These are phyloP conservation scores for Mythimna ferrago DNA, from an alignment of 2,888 invertebrate genomes.

Conservation along the genomic window DNA sequence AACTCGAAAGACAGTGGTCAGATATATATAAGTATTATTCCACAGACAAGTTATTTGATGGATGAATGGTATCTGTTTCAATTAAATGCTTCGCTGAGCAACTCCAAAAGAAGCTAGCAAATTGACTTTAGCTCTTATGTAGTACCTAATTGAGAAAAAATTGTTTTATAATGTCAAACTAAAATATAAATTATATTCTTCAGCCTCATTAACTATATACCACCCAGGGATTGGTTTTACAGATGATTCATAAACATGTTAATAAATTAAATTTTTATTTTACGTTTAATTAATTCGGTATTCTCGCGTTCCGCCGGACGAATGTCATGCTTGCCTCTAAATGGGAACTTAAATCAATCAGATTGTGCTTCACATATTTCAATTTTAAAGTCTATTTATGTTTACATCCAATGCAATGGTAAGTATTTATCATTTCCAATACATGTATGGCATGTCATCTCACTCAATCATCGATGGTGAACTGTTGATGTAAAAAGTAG, in stretches of 20 bases:
- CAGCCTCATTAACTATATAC: constrained; percentile 15
- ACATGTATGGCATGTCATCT: neutral
- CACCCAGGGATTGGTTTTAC: constrained; percentile 24
- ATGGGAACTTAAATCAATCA: constrained; percentile 56
- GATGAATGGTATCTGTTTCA: constrained; percentile 44
- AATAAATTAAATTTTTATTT: constrained; percentile 25
- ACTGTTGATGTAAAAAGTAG: neutral
- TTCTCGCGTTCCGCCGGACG: constrained; percentile 30
- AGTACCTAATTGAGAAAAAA: constrained; percentile 13
- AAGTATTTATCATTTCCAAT: constrained; percentile 23
- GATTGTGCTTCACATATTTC: constrained; percentile 20
- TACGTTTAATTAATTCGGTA: constrained; percentile 34
- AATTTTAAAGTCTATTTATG: constrained; percentile 13
- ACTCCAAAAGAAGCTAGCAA: constrained; percentile 21
- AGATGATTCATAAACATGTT: constrained; percentile 16
- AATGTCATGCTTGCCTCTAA: constrained; percentile 33
- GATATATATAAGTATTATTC: constrained; percentile 43
- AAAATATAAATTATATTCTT: neutral
- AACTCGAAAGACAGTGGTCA: constrained; percentile 47
- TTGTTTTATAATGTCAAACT: neutral
- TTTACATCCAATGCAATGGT: constrained; percentile 1
- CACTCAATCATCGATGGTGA: neutral
- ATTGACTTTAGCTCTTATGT: neutral
- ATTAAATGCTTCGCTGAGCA: constrained; percentile 18
- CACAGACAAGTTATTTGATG: constrained; percentile 49